A percentile compares a stretch with the other conserved stretches of the same genome.
Evolutionary conservation across 2,113 vertebrate species (phyloP).

Genomic region (Alosa alosa): DNA sequence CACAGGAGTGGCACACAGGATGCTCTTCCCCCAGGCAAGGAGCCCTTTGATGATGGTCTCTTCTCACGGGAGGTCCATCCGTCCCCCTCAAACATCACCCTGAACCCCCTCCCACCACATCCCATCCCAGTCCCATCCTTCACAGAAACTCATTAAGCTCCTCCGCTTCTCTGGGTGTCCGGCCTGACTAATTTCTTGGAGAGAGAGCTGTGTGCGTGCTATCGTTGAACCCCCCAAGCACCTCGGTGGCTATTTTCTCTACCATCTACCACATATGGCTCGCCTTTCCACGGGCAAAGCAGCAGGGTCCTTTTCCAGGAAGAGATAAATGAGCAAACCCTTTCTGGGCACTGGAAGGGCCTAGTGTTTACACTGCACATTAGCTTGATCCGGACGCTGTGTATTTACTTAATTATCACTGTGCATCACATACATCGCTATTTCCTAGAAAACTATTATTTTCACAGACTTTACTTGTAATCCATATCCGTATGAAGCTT

Average conservation of each 20-base stretch:
- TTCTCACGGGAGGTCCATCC: neutral
- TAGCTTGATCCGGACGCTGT: neutral
- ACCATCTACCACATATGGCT: neutral
- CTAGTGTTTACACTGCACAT: neutral
- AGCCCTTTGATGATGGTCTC: neutral
- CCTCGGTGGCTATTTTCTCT: neutral
- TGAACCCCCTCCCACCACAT: neutral
- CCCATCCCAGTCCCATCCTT: neutral
- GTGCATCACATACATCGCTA: too few relatives aligned
- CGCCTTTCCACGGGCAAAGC: neutral
- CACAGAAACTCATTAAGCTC: neutral
- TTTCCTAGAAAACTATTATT: neutral
- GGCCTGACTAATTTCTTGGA: conserved; percentile 1
- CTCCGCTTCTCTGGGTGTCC: neutral
- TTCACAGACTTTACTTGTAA: neutral
- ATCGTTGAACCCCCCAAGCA: neutral
- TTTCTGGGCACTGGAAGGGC: neutral
- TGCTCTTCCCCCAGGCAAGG: neutral
- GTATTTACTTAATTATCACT: neutral
- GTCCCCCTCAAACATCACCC: neutral
- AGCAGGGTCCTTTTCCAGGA: neutral
- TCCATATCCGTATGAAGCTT: neutral
- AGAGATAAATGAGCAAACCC: conserved; percentile 1
- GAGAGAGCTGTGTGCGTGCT: neutral
- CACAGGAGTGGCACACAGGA: neutral